Percentiles rank a stretch among this genome's conserved stretches.
Evolutionary conservation across 1,140 invertebrate genomes (phyloP).

Genomic region (Lordiphosa collinella): DNA sequence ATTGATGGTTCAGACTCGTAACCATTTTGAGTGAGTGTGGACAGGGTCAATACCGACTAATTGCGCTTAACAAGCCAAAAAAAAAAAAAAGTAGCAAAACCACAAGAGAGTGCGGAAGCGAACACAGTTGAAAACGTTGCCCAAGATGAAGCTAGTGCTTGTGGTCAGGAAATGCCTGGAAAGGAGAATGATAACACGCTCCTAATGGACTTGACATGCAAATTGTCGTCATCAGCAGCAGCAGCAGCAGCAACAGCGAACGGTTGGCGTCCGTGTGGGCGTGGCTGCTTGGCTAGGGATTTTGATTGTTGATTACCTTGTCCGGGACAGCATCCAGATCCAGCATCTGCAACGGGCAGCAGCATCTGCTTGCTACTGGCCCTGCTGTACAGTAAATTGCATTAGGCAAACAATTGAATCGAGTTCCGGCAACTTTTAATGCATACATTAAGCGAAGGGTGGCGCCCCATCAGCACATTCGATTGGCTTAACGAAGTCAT

Average conservation of each 20-base stretch:
- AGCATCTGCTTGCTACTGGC: slow-evolving; percentile 12
- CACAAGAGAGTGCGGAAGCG: slow-evolving; percentile 14
- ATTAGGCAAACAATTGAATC: slow-evolving; percentile 63
- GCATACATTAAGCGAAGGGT: slow-evolving; percentile 37
- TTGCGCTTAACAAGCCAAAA: slow-evolving; percentile 63
- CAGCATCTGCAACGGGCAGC: slow-evolving; percentile 12
- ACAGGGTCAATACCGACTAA: slow-evolving; percentile 60
- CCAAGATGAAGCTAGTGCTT: slow-evolving; percentile 1
- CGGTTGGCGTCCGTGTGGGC: slow-evolving; percentile 8
- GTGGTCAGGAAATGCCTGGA: not conserved
- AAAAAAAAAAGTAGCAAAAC: slow-evolving; percentile 5
- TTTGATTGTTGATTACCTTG: slow-evolving; percentile 64
- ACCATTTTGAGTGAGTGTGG: slow-evolving; percentile 4
- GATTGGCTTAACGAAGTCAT: slow-evolving; percentile 47
- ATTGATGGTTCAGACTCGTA: not conserved
- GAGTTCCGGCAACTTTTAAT: slow-evolving; percentile 49
- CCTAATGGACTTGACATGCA: slow-evolving; percentile 69
- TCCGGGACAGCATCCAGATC: slow-evolving; percentile 1
- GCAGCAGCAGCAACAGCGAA: no score
- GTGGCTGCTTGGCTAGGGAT: slow-evolving; percentile 36
- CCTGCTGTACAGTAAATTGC: slow-evolving; percentile 46
- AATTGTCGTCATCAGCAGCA: slow-evolving; percentile 63
- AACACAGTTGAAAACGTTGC: slow-evolving; percentile 19
- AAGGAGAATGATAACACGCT: slow-evolving; percentile 51
- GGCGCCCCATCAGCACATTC: slow-evolving; percentile 10